Percentiles rank a stretch among this genome's conserved stretches.
Evolutionary conservation across 2,113 vertebrate genomes (phyloP).

Genomic region (Strigops habroptila): DNA sequence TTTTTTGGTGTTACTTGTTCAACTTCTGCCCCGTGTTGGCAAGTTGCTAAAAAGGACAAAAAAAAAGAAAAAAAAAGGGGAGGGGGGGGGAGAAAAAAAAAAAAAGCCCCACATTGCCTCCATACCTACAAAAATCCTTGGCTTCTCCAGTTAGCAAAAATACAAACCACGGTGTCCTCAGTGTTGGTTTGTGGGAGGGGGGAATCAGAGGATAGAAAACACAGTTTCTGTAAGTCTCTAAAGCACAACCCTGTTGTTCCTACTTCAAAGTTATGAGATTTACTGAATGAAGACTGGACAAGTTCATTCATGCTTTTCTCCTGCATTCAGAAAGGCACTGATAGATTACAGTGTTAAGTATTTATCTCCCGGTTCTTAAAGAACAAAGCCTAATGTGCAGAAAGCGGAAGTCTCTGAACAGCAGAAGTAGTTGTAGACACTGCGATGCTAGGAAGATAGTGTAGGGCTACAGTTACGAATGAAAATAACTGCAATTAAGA

Average conservation of each 20-base stretch:
- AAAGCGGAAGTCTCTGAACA: slow-evolving; percentile 79
- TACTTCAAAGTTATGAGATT: slow-evolving; percentile 70
- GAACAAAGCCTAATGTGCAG: slow-evolving; percentile 72
- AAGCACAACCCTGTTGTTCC: slow-evolving; percentile 79
- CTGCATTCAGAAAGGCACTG: slow-evolving; percentile 82
- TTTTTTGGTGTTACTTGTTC: slow-evolving; percentile 46
- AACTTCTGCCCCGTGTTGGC: background rate
- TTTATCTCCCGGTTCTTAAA: slow-evolving; percentile 73
- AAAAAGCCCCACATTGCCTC: background rate
- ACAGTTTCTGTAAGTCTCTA: slow-evolving; percentile 80
- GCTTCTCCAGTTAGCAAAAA: slow-evolving; percentile 77
- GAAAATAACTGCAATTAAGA: slow-evolving; percentile 75
- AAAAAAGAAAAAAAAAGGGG: background rate
- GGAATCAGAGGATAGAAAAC: slow-evolving; percentile 79
- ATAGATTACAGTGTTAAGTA: slow-evolving; percentile 75
- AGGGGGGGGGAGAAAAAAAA: too few species aligned
- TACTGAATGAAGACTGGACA: slow-evolving; percentile 72
- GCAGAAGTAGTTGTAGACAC: slow-evolving; percentile 71
- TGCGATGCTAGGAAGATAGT: slow-evolving; percentile 71
- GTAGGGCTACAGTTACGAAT: slow-evolving; percentile 68
- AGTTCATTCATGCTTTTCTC: slow-evolving; percentile 79
- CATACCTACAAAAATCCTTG: slow-evolving; percentile 71
- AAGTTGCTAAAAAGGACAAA: slow-evolving; percentile 46
- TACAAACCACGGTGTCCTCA: slow-evolving; percentile 78
- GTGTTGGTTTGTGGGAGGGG: slow-evolving; percentile 38